These are phyloP conservation scores for Caenorhabditis panamensis DNA, from an alignment of 2,888 invertebrate genomes.

Conservation along the genomic window DNA sequence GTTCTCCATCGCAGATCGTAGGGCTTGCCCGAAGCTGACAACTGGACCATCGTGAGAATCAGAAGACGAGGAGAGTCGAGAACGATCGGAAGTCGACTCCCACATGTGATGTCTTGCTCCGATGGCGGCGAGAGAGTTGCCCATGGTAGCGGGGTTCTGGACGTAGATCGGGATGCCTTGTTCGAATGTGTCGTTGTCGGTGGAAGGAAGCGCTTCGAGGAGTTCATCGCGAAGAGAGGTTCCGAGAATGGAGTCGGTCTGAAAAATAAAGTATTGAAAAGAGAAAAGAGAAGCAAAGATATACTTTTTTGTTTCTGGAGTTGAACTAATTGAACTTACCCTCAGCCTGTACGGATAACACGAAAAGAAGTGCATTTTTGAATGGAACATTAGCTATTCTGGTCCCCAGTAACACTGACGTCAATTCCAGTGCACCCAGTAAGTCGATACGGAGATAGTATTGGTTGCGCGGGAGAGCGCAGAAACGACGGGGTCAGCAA, in stretches of 20 bases:
- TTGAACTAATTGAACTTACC: too few species aligned
- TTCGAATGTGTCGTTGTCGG: slow-evolving; percentile 44
- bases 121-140: slow-evolving; percentile 58
- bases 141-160: slow-evolving; percentile 51
- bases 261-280: slow-evolving; percentile 1
- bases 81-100: slow-evolving; percentile 52
- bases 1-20: slow-evolving; percentile 65
- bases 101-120: slow-evolving; percentile 57
- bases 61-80: slow-evolving; percentile 62
- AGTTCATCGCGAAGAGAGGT: slow-evolving; percentile 75
- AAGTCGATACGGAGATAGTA: neutral
- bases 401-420: too few species aligned
- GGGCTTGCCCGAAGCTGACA: slow-evolving; percentile 68
- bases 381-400: neutral
- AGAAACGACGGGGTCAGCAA: neutral
- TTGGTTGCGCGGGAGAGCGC: neutral
- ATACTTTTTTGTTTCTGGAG: too few species aligned
- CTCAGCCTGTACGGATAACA: neutral
- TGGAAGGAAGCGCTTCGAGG: slow-evolving; percentile 47
- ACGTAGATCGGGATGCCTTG: slow-evolving; percentile 53
- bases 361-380: slow-evolving; percentile 10
- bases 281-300: too few species aligned
- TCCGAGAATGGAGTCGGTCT: slow-evolving; percentile 59
- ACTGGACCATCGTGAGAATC: slow-evolving; percentile 56
- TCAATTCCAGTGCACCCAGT: too few species aligned